Evolutionary conservation across 2,113 vertebrate species (phyloP).

Genomic region (Trematomus loennbergii): DNA sequence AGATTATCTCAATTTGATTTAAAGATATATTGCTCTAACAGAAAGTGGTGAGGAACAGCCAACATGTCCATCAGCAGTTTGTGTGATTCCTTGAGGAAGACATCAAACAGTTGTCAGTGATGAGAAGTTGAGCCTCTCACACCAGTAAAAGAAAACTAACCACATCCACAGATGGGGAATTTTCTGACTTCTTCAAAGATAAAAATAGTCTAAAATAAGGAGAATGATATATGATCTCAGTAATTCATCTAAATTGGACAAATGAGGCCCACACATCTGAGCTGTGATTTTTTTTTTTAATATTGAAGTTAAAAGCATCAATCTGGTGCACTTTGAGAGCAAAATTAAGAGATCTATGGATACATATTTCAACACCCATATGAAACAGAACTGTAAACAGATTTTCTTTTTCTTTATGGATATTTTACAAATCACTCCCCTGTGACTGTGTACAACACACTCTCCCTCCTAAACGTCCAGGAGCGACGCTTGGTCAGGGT

Average conservation of each 20-base stretch:
- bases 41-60: neutral
- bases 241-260: slow-evolving; percentile 78
- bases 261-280: slow-evolving; percentile 73
- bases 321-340: too few relatives aligned
- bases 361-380: too few relatives aligned
- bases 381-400: too few relatives aligned
- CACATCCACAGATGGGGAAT: slow-evolving; percentile 31
- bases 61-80: slow-evolving; percentile 22
- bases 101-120: neutral
- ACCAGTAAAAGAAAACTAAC: slow-evolving; percentile 8
- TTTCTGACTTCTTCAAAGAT: slow-evolving; percentile 57
- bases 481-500: too few relatives aligned
- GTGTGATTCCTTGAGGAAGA: slow-evolving; percentile 10
- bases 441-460: too few relatives aligned
- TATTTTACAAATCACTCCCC: too few relatives aligned
- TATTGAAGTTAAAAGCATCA: too few relatives aligned
- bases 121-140: slow-evolving; percentile 33
- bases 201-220: slow-evolving; percentile 68
- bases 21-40: neutral
- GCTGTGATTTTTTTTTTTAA: slow-evolving; percentile 32
- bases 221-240: slow-evolving; percentile 74
- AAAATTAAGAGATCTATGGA: too few relatives aligned
- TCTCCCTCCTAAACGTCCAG: too few relatives aligned
- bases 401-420: too few relatives aligned
- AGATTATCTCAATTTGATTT: neutral